These are phyloP conservation scores for Chionomys nivalis DNA, from an alignment of 2,113 vertebrate genomes.

Conservation along the genomic window DNA sequence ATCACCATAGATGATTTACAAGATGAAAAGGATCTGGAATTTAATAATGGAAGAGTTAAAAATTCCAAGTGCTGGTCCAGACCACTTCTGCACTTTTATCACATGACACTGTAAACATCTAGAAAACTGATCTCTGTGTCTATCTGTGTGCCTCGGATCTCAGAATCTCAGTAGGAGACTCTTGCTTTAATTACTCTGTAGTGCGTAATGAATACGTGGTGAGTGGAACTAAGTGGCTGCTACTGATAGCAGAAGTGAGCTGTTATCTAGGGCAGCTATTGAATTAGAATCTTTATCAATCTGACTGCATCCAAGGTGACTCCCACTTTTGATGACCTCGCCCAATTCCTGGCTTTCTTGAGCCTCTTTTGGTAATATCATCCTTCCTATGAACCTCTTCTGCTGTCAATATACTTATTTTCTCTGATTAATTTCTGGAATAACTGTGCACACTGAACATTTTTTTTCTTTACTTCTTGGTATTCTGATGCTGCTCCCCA, in stretches of 20 bases:
- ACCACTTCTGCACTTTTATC: neutral
- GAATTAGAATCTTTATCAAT: conserved; percentile 42
- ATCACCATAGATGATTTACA: conserved; percentile 4
- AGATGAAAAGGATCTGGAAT: conserved; percentile 21
- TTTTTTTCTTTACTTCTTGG: neutral
- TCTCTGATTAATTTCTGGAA: neutral
- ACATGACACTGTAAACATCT: neutral
- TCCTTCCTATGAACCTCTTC: neutral
- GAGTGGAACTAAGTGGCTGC: conserved; percentile 29
- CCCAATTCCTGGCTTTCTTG: neutral
- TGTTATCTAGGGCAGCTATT: neutral
- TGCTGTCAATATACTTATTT: neutral
- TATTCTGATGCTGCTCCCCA: neutral
- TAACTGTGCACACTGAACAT: fast-evolving
- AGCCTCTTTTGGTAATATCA: neutral
- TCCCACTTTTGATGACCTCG: neutral
- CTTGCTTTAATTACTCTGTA: neutral
- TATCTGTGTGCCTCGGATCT: neutral
- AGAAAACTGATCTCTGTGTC: conserved; percentile 3
- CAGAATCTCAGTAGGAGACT: neutral
- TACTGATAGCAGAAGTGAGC: conserved; percentile 8
- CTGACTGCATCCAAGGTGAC: neutral
- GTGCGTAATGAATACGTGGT: neutral
- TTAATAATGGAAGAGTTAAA: conserved; percentile 50
- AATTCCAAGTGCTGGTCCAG: neutral